A percentile compares a stretch with the other conserved stretches of the same genome.
These are phyloP conservation scores for Ephialtes manifestator DNA, from an alignment of 2,888 invertebrate genomes.

Conservation along the genomic window DNA sequence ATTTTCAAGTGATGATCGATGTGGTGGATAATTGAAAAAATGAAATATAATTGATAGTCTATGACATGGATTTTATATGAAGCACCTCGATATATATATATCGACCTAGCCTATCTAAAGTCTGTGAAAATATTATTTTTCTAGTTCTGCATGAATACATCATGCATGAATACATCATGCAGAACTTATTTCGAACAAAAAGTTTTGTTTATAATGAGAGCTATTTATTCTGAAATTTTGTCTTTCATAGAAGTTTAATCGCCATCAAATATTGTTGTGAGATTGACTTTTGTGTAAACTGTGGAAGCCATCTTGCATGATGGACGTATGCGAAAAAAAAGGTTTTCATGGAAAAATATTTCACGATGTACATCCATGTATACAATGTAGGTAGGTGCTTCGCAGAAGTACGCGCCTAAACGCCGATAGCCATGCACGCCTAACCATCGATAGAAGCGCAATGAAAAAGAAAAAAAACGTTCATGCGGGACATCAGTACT, in stretches of 20 bases:
- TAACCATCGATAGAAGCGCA: background rate
- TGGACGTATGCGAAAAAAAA: no score
- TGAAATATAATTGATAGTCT: background rate
- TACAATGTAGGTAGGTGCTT: background rate
- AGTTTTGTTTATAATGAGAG: no score
- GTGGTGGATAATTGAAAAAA: slow-evolving; percentile 1
- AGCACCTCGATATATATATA: no score
- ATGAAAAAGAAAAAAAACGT: slow-evolving; percentile 16
- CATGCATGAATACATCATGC: no score
- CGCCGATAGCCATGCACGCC: background rate
- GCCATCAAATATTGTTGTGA: no score
- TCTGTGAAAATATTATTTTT: background rate
- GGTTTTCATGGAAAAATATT: background rate
- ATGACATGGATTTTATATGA: background rate
- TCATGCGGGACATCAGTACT: slow-evolving; percentile 31
- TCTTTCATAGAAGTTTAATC: no score
- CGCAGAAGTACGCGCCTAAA: background rate
- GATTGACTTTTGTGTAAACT: no score
- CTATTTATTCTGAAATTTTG: no score
- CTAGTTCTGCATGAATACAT: no score
- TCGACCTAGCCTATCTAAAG: no score
- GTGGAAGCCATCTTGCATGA: no score
- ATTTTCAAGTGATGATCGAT: slow-evolving; percentile 18
- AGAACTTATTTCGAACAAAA: no score
- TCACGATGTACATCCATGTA: background rate